Percentiles rank a stretch among this genome's conserved stretches.
Conservation (phyloP, 2,797 vertebrate species). For the Ispidina lecontei region DNA sequence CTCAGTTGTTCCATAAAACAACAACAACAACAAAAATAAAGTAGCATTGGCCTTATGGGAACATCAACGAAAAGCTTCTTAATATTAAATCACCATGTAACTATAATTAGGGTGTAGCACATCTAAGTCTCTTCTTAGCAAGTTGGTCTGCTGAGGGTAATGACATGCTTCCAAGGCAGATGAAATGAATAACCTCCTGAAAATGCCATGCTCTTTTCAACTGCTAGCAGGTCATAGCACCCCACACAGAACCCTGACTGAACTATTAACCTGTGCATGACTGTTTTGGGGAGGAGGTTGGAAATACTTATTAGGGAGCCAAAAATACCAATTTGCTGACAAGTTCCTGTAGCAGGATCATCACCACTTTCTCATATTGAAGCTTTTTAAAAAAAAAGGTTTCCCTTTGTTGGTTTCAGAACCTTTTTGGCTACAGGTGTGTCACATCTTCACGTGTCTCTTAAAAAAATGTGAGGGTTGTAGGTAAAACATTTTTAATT, state of each 20-base stretch:
- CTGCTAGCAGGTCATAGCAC: background rate
- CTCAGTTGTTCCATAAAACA: conserved; percentile 19
- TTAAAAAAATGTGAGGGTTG: background rate
- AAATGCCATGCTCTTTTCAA: background rate
- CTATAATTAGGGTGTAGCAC: background rate
- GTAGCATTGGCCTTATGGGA: background rate
- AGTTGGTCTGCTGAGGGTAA: background rate
- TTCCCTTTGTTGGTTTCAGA: background rate
- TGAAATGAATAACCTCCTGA: background rate
- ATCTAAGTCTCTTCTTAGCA: background rate
- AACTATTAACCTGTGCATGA: background rate
- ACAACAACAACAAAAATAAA: background rate
- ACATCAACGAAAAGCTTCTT: conserved; percentile 22
- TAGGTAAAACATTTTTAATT: background rate
- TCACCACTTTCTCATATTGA: background rate
- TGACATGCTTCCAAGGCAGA: background rate
- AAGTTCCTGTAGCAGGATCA: background rate
- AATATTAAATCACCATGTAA: background rate
- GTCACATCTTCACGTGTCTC: background rate
- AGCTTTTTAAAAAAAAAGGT: background rate
- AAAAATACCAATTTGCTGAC: background rate
- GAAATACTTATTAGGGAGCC: background rate
- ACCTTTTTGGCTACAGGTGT: accelerated
- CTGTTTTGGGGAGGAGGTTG: background rate
- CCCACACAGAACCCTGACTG: background rate